Conservation (phyloP, 2,888 invertebrate genomes). For the Lithodes maja region DNA sequence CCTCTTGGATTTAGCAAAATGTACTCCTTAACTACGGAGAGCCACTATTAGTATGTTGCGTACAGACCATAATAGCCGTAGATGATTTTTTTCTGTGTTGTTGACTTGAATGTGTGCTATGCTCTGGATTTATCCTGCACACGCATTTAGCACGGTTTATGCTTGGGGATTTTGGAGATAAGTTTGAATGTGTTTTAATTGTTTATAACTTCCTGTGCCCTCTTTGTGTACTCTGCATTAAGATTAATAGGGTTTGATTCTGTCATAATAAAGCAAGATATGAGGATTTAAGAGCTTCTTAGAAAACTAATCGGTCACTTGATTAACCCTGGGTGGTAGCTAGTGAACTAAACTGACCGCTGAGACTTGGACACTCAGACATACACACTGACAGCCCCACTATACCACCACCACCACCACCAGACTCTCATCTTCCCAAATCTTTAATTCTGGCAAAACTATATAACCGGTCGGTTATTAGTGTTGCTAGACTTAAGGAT, state of each 20-base stretch:
- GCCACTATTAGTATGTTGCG: slow-evolving; percentile 66
- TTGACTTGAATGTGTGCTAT: slow-evolving; percentile 70
- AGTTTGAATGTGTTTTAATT: slow-evolving; percentile 68
- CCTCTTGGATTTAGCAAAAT: slow-evolving; percentile 51
- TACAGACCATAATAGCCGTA: slow-evolving; percentile 66
- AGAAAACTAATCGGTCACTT: slow-evolving; percentile 65
- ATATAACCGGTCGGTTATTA: slow-evolving; percentile 22
- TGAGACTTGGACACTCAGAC: slow-evolving; percentile 62
- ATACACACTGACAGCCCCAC: slow-evolving; percentile 50
- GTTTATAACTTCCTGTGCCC: slow-evolving; percentile 68
- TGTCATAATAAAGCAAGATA: slow-evolving; percentile 64
- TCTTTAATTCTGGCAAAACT: slow-evolving; percentile 44
- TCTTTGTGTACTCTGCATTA: slow-evolving; percentile 68
- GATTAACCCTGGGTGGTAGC: slow-evolving; percentile 68
- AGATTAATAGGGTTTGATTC: slow-evolving; percentile 68
- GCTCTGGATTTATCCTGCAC: slow-evolving; percentile 69
- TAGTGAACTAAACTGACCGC: slow-evolving; percentile 67
- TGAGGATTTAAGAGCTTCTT: slow-evolving; percentile 66
- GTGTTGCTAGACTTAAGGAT: slow-evolving; percentile 49
- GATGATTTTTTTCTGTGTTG: slow-evolving; percentile 69
- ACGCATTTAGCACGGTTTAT: slow-evolving; percentile 69
- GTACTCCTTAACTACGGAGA: slow-evolving; percentile 62
- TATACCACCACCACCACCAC: slow-evolving; percentile 42
- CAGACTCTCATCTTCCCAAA: slow-evolving; percentile 41
- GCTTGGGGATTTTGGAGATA: slow-evolving; percentile 69